A percentile compares a stretch with the other conserved stretches of the same genome.
Conservation (phyloP, 2,888 invertebrate genomes). For the Melanostoma scalare region DNA sequence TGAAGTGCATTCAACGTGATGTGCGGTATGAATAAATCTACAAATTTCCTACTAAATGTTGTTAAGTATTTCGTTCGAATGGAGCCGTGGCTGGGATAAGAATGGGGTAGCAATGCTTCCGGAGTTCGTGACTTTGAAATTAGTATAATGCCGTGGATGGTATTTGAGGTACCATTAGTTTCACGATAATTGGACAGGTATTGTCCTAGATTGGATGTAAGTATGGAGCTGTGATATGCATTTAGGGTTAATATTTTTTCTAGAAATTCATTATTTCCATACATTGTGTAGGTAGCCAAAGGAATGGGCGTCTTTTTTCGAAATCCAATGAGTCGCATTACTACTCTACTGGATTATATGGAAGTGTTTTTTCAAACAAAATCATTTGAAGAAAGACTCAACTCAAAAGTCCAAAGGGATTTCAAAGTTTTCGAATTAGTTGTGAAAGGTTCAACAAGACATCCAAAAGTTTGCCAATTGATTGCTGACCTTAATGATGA, state of each 20-base stretch:
- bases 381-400: no score
- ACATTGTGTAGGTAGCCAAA: no score
- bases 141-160: conserved; percentile 64
- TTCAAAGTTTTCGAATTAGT: no score
- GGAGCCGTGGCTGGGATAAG: conserved; percentile 36
- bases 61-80: conserved; percentile 60
- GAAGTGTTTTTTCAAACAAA: no score
- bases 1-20: conserved; percentile 58
- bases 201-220: conserved; percentile 38
- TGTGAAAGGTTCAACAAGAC: no score
- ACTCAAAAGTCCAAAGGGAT: no score
- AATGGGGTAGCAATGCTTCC: conserved; percentile 62
- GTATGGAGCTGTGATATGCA: conserved; percentile 23
- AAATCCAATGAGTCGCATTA: no score
- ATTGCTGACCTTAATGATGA: no score
- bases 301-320: no score
- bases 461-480: no score
- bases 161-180: conserved; percentile 80
- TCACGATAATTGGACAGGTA: conserved; percentile 78
- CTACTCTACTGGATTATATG: no score
- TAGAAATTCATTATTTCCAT: no score
- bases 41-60: conserved; percentile 65
- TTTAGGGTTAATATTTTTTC: background rate
- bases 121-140: conserved; percentile 69
- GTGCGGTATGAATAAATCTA: conserved; percentile 71